phyloP scores from a whole-genome alignment of 2,888 invertebrate genomes.

The Pterostichus niger region DNA sequence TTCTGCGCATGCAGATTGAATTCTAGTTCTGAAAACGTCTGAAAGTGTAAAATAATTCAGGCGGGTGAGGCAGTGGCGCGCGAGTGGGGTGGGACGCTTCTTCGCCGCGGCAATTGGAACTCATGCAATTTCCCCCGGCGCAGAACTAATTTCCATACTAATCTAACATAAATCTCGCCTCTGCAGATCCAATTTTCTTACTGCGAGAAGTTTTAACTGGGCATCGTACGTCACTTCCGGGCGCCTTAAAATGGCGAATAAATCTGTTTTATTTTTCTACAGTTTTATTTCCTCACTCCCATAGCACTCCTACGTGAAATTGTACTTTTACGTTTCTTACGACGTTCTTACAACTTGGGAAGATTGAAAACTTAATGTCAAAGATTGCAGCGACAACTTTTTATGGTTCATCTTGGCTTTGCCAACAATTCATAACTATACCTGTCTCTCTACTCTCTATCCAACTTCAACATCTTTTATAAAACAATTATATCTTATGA shows the following conservation, averaged over 20 bases:
- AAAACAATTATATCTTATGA: too few relatives aligned
- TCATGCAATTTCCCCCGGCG: conserved; percentile 70
- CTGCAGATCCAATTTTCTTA: conserved; percentile 72
- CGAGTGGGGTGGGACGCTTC: conserved; percentile 26
- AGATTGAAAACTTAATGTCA: conserved; percentile 8
- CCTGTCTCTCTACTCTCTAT: too few relatives aligned
- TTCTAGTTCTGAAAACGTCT: conserved; percentile 65
- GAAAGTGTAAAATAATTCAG: conserved; percentile 67
- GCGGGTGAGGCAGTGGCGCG: conserved; percentile 17
- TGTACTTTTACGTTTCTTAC: conserved; percentile 16
- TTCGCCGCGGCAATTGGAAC: conserved; percentile 68
- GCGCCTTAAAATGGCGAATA: conserved; percentile 61
- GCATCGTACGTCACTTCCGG: conserved; percentile 66
- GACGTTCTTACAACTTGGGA: not conserved
- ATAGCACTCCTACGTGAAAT: conserved; percentile 26
- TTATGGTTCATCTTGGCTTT: too few relatives aligned
- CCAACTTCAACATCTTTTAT: too few relatives aligned
- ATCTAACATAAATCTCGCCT: conserved; percentile 72
- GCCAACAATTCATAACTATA: too few relatives aligned
- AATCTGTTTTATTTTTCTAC: conserved; percentile 66
- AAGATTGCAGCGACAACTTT: too few relatives aligned
- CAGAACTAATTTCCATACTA: conserved; percentile 73
- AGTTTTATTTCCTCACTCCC: conserved; percentile 56
- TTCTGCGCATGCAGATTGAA: conserved; percentile 65
- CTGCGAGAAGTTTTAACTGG: conserved; percentile 69